Base-by-base conservation (phyloP, 1,140 invertebrate species). In the Planococcus citri region DNA sequence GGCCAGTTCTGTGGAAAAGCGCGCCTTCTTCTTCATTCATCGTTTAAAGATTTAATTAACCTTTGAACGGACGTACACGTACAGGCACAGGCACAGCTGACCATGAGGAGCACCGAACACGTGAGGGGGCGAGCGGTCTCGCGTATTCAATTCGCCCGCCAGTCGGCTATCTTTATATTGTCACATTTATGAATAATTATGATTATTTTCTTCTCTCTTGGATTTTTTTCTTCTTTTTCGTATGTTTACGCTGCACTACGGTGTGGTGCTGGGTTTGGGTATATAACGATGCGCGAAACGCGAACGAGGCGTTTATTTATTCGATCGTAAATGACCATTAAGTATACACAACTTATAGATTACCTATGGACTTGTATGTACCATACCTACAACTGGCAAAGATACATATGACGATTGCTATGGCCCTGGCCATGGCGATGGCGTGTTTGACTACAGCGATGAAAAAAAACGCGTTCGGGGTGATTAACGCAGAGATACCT, bases 21-120 rank as follows among this genome's bases (percentile, higher is more conserved):
- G 29, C 29, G 29, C 29, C 3, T n/a, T n/a, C n/a, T n/a, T n/a
- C n/a, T n/a, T n/a, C 33, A 14, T 37, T 37, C 41, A 51, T 17
- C 41, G 41, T 64, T 64, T 64, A 64, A 64, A 64, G 60, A 64
- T 64, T 64, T 64, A 64, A 64, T 64, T 64, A 64, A 64, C 60
- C 60, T 64, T 64, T 64, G 60, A 21, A 64, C 60, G 60, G 14
- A n/a, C n/a, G n/a, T n/a, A n/a, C n/a, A n/a, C n/a, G n/a, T n/a
- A n/a, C n/a, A n/a, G n/a, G n/a, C 9, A 41, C 9, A 41, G 37
- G 37, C n/a, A n/a, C n/a, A n/a, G 9, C 9, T 41, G 37, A 10
- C 9, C n/a, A n/a, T 41, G 37, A 10, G 37, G 9, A n/a, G 9
- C 9, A 10, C 9, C n/a, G 37, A n/a, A n/a, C n/a, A n/a, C n/a